Conservation (phyloP, 2,888 invertebrate species). For the Tetragonisca angustula region DNA sequence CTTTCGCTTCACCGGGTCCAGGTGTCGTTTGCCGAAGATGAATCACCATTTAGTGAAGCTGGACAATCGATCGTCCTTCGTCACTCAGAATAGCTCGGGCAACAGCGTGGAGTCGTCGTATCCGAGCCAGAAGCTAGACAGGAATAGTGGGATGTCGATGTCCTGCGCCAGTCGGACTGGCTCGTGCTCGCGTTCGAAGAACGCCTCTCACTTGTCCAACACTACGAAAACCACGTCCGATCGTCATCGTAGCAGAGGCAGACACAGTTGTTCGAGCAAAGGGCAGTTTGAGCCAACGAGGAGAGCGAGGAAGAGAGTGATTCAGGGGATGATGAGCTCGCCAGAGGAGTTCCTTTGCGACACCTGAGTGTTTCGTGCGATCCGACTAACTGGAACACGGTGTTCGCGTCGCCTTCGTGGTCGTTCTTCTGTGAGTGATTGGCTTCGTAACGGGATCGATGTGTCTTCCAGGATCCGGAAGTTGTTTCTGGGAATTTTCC, state of each 20-base stretch:
- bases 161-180: conserved; percentile 20
- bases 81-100: conserved; percentile 21
- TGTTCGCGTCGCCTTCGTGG: neutral
- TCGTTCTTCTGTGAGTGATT: neutral
- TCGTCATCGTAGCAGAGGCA: conserved; percentile 8
- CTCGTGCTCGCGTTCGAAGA: neutral
- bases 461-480: too few species aligned
- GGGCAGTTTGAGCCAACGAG: conserved; percentile 16
- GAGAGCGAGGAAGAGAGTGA: neutral
- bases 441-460: neutral
- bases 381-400: neutral
- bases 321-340: conserved; percentile 69
- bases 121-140: neutral
- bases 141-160: conserved; percentile 22
- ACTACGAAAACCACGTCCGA: neutral
- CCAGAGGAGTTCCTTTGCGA: conserved; percentile 73
- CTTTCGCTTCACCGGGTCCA: conserved; percentile 40
- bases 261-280: conserved; percentile 5
- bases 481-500: neutral
- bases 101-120: conserved; percentile 11
- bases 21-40: neutral
- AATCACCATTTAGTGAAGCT: conserved; percentile 20
- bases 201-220: conserved; percentile 7
- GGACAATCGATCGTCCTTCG: neutral
- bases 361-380: conserved; percentile 57